Base-by-base conservation (phyloP, 2,797 vertebrate species). In the Sebastes minor region DNA sequence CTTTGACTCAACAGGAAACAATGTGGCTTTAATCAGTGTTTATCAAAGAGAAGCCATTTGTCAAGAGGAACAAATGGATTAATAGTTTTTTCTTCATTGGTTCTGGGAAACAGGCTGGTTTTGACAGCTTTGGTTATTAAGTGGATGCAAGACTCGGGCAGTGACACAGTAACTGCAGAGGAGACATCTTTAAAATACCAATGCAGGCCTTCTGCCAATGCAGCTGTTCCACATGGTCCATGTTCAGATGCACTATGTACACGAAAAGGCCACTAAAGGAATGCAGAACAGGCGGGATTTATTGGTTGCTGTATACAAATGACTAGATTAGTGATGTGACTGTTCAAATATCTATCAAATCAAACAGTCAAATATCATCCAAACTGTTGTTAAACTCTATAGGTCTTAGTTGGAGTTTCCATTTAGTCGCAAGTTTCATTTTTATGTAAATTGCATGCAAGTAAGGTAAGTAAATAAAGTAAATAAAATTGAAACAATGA, bases 1-100 rank as follows among this genome's bases (percentile, higher is more conserved):
- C 38, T 72, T 65, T 72, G 74, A 77, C 61, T 82, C 82, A 81
- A 69, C 35, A 49, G 73, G 75, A 86, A 84, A 81, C 81, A 83
- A 75, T 61, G 83, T 76, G 70, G 65, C 38, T 71, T 65, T 79
- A 81, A 80, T 88, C 65, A 55, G 8, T 33, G 67, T 73, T 78
- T 76, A 62, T 16, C 22, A 59, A 59, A 4, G 78, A 71, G 23
- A 79, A 80, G 32, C 33, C 10, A 10, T 82, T 73, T 69, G 64
- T 74, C 71, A 74, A 52, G 81, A 25, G 57, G 75, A 81, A 75
- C 38, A 30, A 76, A 76, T 27, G 28, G 28, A 78, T 65, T 55
- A 20, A 75, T 62, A 23, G 7, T 28, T 76, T 76, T 30, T 69
- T 23, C n/a, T 71, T 12, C 0, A 11, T 2, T 22, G 20, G 27